Conservation (phyloP, 2,797 vertebrate genomes). For the Taenioides sp. region DNA sequence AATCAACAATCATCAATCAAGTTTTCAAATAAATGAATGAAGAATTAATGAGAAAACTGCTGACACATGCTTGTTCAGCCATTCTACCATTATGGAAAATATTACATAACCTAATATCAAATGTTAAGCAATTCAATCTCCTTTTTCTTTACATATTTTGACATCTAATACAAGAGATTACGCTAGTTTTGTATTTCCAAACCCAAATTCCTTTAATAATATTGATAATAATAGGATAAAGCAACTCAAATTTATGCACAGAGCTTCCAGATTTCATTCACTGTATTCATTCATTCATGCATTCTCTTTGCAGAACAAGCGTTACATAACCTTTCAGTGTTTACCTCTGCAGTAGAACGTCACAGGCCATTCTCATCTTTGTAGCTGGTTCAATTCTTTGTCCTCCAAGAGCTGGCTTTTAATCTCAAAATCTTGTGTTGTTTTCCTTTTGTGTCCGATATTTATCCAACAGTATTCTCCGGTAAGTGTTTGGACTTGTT, state of each 20-base stretch:
- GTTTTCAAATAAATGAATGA: no score
- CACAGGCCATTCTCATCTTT: constrained; percentile 79
- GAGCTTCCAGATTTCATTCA: background rate
- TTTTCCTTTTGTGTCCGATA: constrained; percentile 10
- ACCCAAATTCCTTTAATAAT: background rate
- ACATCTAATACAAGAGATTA: background rate
- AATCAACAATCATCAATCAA: background rate
- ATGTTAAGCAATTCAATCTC: constrained; percentile 27
- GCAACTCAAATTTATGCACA: background rate
- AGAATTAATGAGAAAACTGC: constrained; percentile 10
- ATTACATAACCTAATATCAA: constrained; percentile 29
- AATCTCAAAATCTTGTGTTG: constrained; percentile 11
- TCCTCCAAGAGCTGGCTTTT: constrained; percentile 14
- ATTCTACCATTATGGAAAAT: background rate
- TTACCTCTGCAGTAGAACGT: constrained; percentile 86
- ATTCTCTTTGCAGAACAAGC: background rate
- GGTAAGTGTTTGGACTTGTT: constrained; percentile 30
- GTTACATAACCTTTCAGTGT: constrained; percentile 50
- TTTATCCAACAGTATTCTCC: background rate
- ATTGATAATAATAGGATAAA: no score
- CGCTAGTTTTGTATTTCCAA: background rate
- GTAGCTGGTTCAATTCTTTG: constrained; percentile 37
- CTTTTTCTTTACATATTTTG: background rate
- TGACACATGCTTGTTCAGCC: constrained; percentile 24
- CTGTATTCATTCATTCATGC: constrained; percentile 11